Conservation (phyloP, 2,797 vertebrate species). For the Potorous gilbertii region DNA sequence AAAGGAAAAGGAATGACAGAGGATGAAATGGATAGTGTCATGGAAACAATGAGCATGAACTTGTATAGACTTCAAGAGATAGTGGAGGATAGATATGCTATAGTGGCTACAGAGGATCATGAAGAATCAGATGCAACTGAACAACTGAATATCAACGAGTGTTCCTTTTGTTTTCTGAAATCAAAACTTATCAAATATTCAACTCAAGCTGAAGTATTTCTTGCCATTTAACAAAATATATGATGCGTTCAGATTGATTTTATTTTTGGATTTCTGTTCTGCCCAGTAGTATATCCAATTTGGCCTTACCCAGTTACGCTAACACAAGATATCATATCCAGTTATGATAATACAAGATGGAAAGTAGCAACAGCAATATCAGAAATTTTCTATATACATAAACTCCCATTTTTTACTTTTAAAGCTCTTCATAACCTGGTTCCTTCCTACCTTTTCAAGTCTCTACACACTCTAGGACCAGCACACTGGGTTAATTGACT, state of each 20-base stretch:
- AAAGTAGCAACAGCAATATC: too few species aligned
- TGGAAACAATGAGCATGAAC: not conserved
- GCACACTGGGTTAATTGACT: not conserved
- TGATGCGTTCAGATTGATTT: not conserved
- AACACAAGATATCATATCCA: not conserved
- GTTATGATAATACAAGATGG: not conserved
- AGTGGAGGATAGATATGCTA: not conserved
- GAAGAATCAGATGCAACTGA: not conserved
- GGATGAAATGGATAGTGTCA: too few species aligned
- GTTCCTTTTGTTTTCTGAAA: not conserved
- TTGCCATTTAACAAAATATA: slow-evolving; percentile 23
- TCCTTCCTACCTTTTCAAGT: too few species aligned
- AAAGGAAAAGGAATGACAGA: too few species aligned
- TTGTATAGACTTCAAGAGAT: not conserved
- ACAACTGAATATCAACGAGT: not conserved
- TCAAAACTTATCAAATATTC: not conserved
- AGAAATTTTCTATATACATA: too few species aligned
- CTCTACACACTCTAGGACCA: too few species aligned
- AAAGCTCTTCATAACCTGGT: too few species aligned
- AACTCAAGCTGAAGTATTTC: slow-evolving; percentile 31
- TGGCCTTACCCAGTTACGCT: not conserved
- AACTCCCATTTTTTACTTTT: too few species aligned
- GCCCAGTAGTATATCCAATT: not conserved
- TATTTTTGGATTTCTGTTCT: not conserved
- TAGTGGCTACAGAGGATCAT: too few species aligned